Percentiles rank a stretch among this genome's conserved stretches.
These are phyloP conservation scores for Drosophila colorata DNA, from an alignment of 2,888 invertebrate genomes.

Conservation along the genomic window DNA sequence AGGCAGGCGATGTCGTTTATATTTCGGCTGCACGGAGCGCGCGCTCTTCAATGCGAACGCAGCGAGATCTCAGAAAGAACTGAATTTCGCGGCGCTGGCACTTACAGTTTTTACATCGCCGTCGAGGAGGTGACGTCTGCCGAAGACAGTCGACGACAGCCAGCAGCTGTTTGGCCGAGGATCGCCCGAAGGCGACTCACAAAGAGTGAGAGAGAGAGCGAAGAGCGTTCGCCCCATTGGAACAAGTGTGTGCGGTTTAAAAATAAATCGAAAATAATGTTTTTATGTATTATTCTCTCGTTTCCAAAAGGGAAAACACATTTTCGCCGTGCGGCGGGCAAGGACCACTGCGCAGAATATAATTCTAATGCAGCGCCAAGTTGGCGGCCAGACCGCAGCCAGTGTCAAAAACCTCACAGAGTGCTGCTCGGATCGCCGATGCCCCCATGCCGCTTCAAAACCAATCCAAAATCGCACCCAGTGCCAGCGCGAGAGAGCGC, in stretches of 20 bases:
- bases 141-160: constrained; percentile 41
- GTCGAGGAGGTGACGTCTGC: constrained; percentile 62
- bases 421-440: constrained; percentile 25
- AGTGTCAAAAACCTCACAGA: constrained; percentile 81
- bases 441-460: constrained; percentile 47
- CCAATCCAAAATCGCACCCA: constrained; percentile 5
- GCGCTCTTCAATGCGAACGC: constrained; percentile 72
- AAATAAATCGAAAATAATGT: constrained; percentile 81
- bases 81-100: constrained; percentile 81
- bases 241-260: constrained; percentile 84
- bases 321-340: constrained; percentile 37
- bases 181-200: constrained; percentile 33
- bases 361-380: constrained; percentile 55
- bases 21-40: constrained; percentile 44
- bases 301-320: constrained; percentile 61
- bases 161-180: constrained; percentile 75
- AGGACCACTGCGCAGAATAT: constrained; percentile 81
- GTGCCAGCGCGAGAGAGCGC: neutral
- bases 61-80: constrained; percentile 85
- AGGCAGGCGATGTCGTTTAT: constrained; percentile 20
- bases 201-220: constrained; percentile 15
- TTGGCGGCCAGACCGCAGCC: constrained; percentile 52
- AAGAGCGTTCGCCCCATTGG: constrained; percentile 50
- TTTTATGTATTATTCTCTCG: constrained; percentile 59
- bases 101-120: constrained; percentile 83